Percentiles rank a stretch among this genome's conserved stretches.
Evolutionary conservation across 2,113 vertebrate genomes (phyloP).

Genomic region (Hemibagrus wyckioides): DNA sequence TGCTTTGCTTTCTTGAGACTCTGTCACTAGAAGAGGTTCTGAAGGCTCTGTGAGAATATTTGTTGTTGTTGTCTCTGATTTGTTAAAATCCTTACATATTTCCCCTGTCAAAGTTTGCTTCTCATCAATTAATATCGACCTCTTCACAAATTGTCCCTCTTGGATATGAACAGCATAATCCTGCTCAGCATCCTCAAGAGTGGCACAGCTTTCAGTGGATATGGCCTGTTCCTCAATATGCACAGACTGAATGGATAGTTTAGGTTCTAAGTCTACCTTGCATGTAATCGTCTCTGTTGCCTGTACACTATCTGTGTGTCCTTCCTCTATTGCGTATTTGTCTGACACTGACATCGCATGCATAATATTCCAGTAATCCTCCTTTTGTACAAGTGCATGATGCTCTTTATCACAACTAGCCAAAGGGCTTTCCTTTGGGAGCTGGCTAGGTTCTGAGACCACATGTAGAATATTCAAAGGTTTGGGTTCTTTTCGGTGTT

Average conservation of each 20-base stretch:
- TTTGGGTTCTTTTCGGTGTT: conserved; percentile 59
- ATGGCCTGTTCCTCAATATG: conserved; percentile 68
- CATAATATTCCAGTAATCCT: conserved; percentile 69
- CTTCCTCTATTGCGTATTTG: conserved; percentile 66
- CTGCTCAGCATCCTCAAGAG: conserved; percentile 72
- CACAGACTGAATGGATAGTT: conserved; percentile 63
- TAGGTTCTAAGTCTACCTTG: conserved; percentile 68
- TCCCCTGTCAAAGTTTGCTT: conserved; percentile 75
- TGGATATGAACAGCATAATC: conserved; percentile 76
- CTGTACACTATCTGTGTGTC: conserved; percentile 62
- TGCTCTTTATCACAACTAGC: conserved; percentile 58
- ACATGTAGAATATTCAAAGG: conserved; percentile 60
- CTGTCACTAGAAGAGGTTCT: conserved; percentile 56
- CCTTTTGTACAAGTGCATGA: conserved; percentile 72
- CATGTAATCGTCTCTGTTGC: conserved; percentile 57
- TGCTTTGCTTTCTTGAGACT: conserved; percentile 64
- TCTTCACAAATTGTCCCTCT: conserved; percentile 77
- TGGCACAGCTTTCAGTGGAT: conserved; percentile 68
- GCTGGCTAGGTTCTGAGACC: conserved; percentile 62
- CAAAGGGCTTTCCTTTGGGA: conserved; percentile 73
- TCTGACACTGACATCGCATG: conserved; percentile 69
- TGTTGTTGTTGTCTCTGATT: conserved; percentile 51
- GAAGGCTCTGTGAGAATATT: conserved; percentile 64
- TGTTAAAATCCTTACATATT: conserved; percentile 49
- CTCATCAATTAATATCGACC: conserved; percentile 77